phyloP scores from a whole-genome alignment of 35 echinoderm and acorn worm genomes.

The Apostichopus californicus region DNA sequence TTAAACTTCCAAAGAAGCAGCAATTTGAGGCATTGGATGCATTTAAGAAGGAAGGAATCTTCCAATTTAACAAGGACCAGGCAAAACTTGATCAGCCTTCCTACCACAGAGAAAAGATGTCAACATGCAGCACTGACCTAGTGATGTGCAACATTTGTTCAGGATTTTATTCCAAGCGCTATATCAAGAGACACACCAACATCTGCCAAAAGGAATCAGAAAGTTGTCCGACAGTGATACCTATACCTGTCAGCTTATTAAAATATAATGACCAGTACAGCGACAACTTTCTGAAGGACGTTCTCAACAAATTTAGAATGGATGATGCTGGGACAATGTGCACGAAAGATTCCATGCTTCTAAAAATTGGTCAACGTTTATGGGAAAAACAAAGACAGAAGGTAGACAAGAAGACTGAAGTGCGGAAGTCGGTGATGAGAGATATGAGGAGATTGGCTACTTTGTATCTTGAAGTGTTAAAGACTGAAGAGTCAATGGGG shows the following conservation, averaged over 20 bases:
- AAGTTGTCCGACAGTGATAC: background rate
- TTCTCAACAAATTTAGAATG: slow-evolving; percentile 25
- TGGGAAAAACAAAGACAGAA: slow-evolving; percentile 48
- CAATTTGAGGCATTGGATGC: background rate
- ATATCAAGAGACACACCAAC: slow-evolving; percentile 41
- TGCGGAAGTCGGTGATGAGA: slow-evolving; percentile 19
- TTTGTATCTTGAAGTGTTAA: slow-evolving; percentile 2
- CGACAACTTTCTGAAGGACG: slow-evolving; percentile 23
- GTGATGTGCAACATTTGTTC: slow-evolving; percentile 13
- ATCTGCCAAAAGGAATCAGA: background rate
- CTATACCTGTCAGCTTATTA: slow-evolving; percentile 30
- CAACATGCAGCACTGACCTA: background rate
- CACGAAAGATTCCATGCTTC: background rate
- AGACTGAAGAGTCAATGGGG: background rate
- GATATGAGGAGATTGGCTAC: slow-evolving; percentile 21
- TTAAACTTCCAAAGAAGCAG: background rate
- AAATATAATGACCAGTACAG: background rate
- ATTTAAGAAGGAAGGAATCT: background rate
- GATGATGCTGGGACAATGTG: background rate
- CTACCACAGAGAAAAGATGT: background rate
- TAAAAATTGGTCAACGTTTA: slow-evolving; percentile 43
- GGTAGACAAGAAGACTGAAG: slow-evolving; percentile 40
- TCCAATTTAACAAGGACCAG: slow-evolving; percentile 1
- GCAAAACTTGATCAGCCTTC: background rate
- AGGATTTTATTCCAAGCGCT: background rate